Evolutionary conservation across 35 echinoderm and acorn worm genomes (phyloP), one percentile per base, ranked within the genome.

Genomic region (Apostichopus parvimensis): DNA sequence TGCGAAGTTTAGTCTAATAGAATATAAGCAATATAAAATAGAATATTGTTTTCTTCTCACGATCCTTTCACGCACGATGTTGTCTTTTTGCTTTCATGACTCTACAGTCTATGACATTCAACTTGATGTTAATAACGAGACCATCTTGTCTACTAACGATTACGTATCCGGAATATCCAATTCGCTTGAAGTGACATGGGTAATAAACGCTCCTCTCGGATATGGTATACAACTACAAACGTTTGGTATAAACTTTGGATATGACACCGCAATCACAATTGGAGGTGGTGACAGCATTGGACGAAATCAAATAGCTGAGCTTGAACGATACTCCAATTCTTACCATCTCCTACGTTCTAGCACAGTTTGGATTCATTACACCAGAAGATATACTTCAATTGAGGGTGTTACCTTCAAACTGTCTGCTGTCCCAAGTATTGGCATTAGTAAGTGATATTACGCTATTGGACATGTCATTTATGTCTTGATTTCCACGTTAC

Each of bases 371-470:
- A 21, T 84, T 5, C 55, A 25, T 5, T 84, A 10, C 54, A 1
- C 21, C 17, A 84, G 18, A 0, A 9, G n/a, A 25, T 60, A 20
- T 25, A 58, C 15, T 58, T 58, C 15, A 84, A 58, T 9, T 53
- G n/a, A 20, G 6, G 81, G 56, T n/a, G 57, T 84, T 58, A 59
- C 8, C 55, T 4, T 84, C 4, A 84, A 21, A 20, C 15, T 60
- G 57, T 58, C 56, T 4, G 55, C 81, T 22, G 56, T 84, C 53
- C n/a, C 6, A 21, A 55, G 11, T 24, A 84, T 84, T 58, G 81
- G 81, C 55, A 84, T 84, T 18, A 56, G 81, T 84, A 60, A 84
- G 81, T 84, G 17, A 59, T 58, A 10, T 22, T 60, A n/a, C 15
- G 6, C 9, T 45, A 45, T 45, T 45, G 2, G 34, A 24, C 23